Evolutionary conservation across 2,113 vertebrate species (phyloP).

Genomic region (Myotis yumanensis): DNA sequence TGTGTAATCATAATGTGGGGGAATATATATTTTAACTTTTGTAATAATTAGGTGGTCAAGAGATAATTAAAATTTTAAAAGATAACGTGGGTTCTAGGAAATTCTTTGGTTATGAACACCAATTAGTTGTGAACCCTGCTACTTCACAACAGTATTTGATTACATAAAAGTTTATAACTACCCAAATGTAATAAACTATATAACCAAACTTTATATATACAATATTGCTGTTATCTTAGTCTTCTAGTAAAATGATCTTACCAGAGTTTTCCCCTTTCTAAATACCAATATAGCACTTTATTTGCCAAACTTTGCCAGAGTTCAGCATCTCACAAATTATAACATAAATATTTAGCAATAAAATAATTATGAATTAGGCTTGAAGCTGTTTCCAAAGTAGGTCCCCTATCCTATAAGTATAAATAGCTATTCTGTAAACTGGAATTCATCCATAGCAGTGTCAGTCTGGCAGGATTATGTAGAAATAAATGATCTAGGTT

Average conservation of each 20-base stretch:
- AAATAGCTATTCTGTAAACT: conserved; percentile 7
- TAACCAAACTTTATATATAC: background rate
- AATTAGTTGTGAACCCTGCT: conserved; percentile 10
- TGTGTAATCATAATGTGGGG: background rate
- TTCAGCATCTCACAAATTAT: conserved; percentile 1
- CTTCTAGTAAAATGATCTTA: conserved; percentile 30
- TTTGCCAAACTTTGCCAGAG: conserved; percentile 24
- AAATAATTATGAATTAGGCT: conserved; percentile 20
- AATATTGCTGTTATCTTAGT: background rate
- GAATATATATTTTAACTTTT: conserved; percentile 19
- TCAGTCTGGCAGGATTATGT: background rate
- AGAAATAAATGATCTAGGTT: conserved; percentile 36
- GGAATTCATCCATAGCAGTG: background rate
- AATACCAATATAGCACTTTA: conserved; percentile 27
- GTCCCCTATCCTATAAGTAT: background rate
- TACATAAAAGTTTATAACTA: conserved; percentile 2
- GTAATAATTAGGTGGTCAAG: background rate
- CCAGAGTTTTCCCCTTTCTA: background rate
- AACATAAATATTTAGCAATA: conserved; percentile 19
- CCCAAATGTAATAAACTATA: background rate
- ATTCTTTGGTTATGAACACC: background rate
- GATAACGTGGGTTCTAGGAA: background rate
- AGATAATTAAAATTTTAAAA: conserved; percentile 44
- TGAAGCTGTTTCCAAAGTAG: background rate
- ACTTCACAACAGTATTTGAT: conserved; percentile 19